These are phyloP conservation scores for Dissostichus mawsoni DNA, from an alignment of 2,113 vertebrate species.

Conservation along the genomic window DNA sequence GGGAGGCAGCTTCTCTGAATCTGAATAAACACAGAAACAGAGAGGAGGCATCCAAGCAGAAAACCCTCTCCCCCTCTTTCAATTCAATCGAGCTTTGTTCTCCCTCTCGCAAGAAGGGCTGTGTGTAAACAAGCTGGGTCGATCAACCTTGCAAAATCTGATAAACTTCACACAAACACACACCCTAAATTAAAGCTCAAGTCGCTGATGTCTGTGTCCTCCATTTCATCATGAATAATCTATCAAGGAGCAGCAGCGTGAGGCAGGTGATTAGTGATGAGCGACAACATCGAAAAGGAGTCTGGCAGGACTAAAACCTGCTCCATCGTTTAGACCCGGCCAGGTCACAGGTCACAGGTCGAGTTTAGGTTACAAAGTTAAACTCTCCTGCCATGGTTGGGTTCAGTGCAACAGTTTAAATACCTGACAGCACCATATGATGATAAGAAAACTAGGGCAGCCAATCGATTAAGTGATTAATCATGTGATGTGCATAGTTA, in stretches of 20 bases:
- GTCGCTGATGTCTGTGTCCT: constrained; percentile 33
- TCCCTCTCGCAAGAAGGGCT: not conserved
- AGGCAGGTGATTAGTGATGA: constrained; percentile 50
- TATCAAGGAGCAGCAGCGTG: constrained; percentile 37
- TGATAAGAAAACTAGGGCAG: not conserved
- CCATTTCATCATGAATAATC: constrained; percentile 61
- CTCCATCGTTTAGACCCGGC: not conserved
- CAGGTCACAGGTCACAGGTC: not conserved
- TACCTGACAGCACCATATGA: not conserved
- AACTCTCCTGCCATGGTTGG: too few species aligned
- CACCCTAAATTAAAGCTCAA: not conserved
- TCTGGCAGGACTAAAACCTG: not conserved
- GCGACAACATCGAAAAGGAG: constrained; percentile 10
- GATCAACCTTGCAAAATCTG: constrained; percentile 12
- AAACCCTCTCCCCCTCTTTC: constrained; percentile 5
- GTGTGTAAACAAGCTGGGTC: constrained; percentile 34
- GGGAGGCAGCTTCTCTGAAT: constrained; percentile 37
- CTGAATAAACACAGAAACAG: constrained; percentile 41
- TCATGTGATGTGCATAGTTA: too few species aligned
- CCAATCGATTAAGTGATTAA: too few species aligned
- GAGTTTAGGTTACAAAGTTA: too few species aligned
- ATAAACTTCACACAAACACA: not conserved
- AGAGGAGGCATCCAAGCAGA: constrained; percentile 53
- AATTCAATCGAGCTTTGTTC: not conserved
- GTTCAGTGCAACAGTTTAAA: not conserved